Percentiles rank a stretch among this genome's conserved stretches.
These are phyloP conservation scores for Drosophila prolongata DNA, from an alignment of 2,888 invertebrate species.

Conservation along the genomic window DNA sequence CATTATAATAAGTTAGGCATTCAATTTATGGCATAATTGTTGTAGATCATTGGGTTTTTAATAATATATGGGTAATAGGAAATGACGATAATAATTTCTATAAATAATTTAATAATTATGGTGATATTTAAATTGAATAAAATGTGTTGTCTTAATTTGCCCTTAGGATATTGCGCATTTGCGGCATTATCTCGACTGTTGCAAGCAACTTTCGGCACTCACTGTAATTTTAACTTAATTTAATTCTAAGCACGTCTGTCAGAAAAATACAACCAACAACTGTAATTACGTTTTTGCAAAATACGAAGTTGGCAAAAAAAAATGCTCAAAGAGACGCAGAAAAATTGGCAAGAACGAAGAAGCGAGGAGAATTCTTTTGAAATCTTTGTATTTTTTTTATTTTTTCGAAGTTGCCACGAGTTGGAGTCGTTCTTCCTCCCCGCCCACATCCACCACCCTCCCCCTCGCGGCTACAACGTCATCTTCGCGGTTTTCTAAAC, in stretches of 20 bases:
- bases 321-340: constrained; percentile 7
- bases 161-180: constrained; percentile 13
- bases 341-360: constrained; percentile 34
- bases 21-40: constrained; percentile 1
- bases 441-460: neutral
- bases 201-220: constrained; percentile 27
- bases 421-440: neutral
- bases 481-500: constrained; percentile 62
- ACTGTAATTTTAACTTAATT: constrained; percentile 70
- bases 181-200: constrained; percentile 16
- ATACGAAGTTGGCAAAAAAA: neutral
- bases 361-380: constrained; percentile 42
- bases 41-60: neutral
- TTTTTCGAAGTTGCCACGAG: constrained; percentile 7
- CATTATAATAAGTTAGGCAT: neutral
- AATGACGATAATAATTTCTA: neutral
- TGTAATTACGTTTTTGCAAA: constrained; percentile 64
- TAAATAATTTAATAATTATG: neutral
- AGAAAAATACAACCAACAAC: constrained; percentile 52
- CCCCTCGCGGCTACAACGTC: constrained; percentile 13
- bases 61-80: neutral
- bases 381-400: constrained; percentile 7
- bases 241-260: constrained; percentile 71
- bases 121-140: too few relatives aligned
- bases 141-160: too few relatives aligned